phyloP scores from a whole-genome alignment of 2,797 vertebrate species.

The Takifugu ocellatus region DNA sequence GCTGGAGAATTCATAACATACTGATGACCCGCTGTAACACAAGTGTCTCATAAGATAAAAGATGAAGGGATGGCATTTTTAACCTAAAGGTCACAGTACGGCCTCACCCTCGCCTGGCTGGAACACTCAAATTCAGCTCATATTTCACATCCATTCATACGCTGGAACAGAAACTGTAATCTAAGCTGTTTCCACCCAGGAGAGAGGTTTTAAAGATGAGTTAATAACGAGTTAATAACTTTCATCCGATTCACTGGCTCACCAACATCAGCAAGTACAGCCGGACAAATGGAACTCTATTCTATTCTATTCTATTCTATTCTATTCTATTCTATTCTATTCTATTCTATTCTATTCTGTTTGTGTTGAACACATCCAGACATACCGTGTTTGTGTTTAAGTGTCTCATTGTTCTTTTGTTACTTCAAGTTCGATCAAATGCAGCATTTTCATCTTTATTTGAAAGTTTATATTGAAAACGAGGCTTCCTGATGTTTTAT shows the following conservation, averaged over 20 bases:
- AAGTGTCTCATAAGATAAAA: not conserved
- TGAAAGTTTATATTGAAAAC: too few relatives aligned
- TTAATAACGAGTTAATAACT: too few relatives aligned
- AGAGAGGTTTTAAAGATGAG: not conserved
- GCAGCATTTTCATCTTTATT: conserved; percentile 8
- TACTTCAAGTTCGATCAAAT: conserved; percentile 13
- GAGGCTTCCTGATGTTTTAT: too few relatives aligned
- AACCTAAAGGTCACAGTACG: not conserved
- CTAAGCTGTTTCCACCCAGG: not conserved
- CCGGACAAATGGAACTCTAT: too few relatives aligned
- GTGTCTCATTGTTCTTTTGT: not conserved
- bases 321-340: too few relatives aligned
- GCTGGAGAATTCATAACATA: not conserved
- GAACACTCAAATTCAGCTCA: not conserved
- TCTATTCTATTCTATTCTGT: too few relatives aligned
- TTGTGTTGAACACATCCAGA: too few relatives aligned
- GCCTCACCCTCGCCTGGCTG: not conserved
- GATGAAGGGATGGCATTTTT: not conserved
- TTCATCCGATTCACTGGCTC: too few relatives aligned
- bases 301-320: too few relatives aligned
- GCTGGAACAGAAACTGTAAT: not conserved
- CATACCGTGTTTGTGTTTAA: too few relatives aligned
- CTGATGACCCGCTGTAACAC: not conserved
- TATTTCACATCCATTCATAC: not conserved
- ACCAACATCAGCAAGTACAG: too few relatives aligned